These are phyloP conservation scores for Latrodectus geometricus DNA, from an alignment of 1,140 invertebrate genomes.

Conservation along the genomic window DNA sequence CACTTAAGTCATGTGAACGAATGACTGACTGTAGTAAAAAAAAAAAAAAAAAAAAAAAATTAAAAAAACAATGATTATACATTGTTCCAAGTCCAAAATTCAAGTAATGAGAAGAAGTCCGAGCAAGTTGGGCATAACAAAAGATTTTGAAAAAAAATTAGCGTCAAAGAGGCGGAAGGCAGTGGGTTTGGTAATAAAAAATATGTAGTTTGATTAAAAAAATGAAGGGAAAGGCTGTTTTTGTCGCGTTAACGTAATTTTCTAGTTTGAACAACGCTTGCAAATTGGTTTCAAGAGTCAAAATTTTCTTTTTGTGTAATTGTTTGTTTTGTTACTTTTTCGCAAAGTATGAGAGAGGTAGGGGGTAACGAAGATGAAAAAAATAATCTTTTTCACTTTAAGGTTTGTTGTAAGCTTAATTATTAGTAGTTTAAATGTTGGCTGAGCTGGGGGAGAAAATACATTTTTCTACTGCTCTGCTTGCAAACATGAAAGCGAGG, in stretches of 20 bases:
- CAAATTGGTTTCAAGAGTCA: slow-evolving; percentile 57
- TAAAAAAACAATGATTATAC: slow-evolving; percentile 45
- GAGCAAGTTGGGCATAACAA: slow-evolving; percentile 43
- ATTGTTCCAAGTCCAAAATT: slow-evolving; percentile 48
- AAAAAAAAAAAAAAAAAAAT: slow-evolving; percentile 48
- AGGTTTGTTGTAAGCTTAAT: slow-evolving; percentile 54
- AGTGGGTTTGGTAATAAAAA: too few relatives aligned
- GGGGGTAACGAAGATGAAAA: background rate
- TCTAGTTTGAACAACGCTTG: slow-evolving; percentile 57
- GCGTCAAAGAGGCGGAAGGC: too few relatives aligned
- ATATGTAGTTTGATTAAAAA: slow-evolving; percentile 10
- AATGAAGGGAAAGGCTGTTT: slow-evolving; percentile 31
- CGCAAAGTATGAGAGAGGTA: slow-evolving; percentile 12
- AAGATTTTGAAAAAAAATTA: slow-evolving; percentile 41
- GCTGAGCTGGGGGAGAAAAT: slow-evolving; percentile 11
- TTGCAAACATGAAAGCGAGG: slow-evolving; percentile 20
- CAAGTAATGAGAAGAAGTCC: slow-evolving; percentile 48
- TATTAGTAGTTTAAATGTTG: slow-evolving; percentile 51
- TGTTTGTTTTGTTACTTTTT: slow-evolving; percentile 53
- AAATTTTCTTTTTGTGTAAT: slow-evolving; percentile 59
- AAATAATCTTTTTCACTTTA: slow-evolving; percentile 47
- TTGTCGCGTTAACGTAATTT: slow-evolving; percentile 59
- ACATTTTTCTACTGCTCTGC: slow-evolving; percentile 33
- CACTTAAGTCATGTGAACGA: slow-evolving; percentile 46
- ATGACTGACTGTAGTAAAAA: slow-evolving; percentile 53